Conservation (phyloP, 1,140 invertebrate species). For the Eurosta solidaginis region DNA sequence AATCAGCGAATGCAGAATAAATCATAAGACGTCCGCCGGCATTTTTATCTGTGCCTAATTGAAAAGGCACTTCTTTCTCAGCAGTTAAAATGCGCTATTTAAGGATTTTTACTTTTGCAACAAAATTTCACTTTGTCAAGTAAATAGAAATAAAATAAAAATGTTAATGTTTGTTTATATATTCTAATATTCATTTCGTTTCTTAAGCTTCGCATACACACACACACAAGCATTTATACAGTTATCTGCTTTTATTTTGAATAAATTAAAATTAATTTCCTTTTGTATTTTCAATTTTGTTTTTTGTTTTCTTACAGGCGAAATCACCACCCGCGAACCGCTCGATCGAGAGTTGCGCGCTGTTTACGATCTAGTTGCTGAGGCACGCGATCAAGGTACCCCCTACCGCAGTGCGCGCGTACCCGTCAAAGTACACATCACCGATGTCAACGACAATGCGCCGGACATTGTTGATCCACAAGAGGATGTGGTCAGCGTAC, state of each 20-base stretch:
- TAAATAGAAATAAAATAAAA: no score
- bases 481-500: conserved; percentile 83
- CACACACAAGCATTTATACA: not conserved
- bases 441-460: conserved; percentile 90
- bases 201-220: not conserved
- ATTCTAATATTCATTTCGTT: no score
- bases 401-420: conserved; percentile 76
- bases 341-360: conserved; percentile 83
- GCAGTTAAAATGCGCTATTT: not conserved
- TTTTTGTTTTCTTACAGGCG: conserved; percentile 66
- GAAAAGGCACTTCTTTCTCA: not conserved
- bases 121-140: not conserved
- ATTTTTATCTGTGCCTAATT: not conserved
- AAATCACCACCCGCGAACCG: conserved; percentile 78
- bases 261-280: conserved; percentile 13
- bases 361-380: conserved; percentile 79
- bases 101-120: not conserved
- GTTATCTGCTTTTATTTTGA: not conserved
- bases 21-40: not conserved
- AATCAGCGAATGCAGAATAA: conserved; percentile 1
- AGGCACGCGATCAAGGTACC: conserved; percentile 83
- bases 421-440: conserved; percentile 73
- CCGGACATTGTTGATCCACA: conserved; percentile 86
- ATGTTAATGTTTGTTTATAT: no score
- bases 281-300: not conserved